Base-by-base conservation (phyloP, 2,797 vertebrate species). In the Acipenser transmontanus region DNA sequence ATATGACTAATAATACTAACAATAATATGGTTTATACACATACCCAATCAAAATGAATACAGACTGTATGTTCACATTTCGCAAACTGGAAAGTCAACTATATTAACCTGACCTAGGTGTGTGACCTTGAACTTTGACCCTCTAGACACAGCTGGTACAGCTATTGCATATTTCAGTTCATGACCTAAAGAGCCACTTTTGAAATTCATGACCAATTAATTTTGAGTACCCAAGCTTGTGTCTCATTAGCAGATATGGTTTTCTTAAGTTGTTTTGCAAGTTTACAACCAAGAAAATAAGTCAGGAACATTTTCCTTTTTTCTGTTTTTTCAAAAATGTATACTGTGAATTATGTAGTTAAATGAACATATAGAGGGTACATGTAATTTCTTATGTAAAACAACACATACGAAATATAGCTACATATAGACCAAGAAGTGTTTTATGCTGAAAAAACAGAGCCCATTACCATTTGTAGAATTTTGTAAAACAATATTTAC, bases 121-220 rank as follows among this genome's bases (percentile, higher is more conserved):
- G 70, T 83, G 86, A 88, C 86, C 85, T 88, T 87, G 82, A 69
- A 59, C 76, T 82, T 78, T 81, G 81, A 87, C 84, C 84, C 75
- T 65, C 71, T 61, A 74, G 81, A 76, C 82, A 80, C 80, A 76
- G 79, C 84, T 81, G 81, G 81, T 87, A 82, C 81, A 84, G 74
- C 73, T 74, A 81, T 77, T 78, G 80, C 82, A 82, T 78, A 77
- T 69, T 84, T 79, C 78, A 83, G 83, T 82, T 81, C 80, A 78
- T 79, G 78, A 79, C 78, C 81, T 82, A 81, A 87, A 85, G 83
- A 87, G 82, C 82, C 82, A 81, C 81, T 74, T 76, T 34, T 34
- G 81, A 87, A 84, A 82, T 83, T 80, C 69, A 50, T 62, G 70
- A 77, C 74, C 70, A 3, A 52, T 77, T 69, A 80, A 86, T 85